Conservation (phyloP, 2,113 vertebrate species). For the Machaerirhynchus nigripectus region DNA sequence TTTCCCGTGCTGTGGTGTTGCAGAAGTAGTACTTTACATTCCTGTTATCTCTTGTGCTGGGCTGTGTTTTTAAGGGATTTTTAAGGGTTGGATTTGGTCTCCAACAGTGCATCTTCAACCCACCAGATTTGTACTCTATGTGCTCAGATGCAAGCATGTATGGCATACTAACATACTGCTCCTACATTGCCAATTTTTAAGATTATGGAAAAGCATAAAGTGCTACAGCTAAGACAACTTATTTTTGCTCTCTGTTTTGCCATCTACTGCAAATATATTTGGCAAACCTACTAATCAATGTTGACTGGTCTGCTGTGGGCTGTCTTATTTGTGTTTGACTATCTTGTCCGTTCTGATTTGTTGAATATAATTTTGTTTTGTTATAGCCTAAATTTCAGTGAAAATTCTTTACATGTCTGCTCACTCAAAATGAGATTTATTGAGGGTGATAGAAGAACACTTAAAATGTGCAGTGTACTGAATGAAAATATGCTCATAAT, state of each 20-base stretch:
- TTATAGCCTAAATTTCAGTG: slow-evolving; percentile 12
- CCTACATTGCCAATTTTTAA: background rate
- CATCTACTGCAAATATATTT: slow-evolving; percentile 11
- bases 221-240: background rate
- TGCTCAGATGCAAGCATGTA: background rate
- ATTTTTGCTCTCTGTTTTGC: slow-evolving; percentile 13
- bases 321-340: slow-evolving; percentile 41
- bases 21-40: background rate
- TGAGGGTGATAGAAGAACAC: slow-evolving; percentile 9
- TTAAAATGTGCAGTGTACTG: background rate
- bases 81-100: background rate
- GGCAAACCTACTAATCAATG: slow-evolving; percentile 24
- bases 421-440: slow-evolving; percentile 36
- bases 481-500: slow-evolving; percentile 28
- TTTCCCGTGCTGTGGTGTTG: background rate
- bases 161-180: slow-evolving; percentile 1
- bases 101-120: background rate
- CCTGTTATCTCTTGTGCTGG: background rate
- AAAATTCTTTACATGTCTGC: slow-evolving; percentile 34
- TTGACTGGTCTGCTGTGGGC: slow-evolving; percentile 34
- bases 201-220: background rate
- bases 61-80: background rate
- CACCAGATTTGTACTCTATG: background rate
- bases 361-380: slow-evolving; percentile 39
- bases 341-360: slow-evolving; percentile 31